Evolutionary conservation across 2,888 invertebrate genomes (phyloP).

Genomic region (Netelia virgata): DNA sequence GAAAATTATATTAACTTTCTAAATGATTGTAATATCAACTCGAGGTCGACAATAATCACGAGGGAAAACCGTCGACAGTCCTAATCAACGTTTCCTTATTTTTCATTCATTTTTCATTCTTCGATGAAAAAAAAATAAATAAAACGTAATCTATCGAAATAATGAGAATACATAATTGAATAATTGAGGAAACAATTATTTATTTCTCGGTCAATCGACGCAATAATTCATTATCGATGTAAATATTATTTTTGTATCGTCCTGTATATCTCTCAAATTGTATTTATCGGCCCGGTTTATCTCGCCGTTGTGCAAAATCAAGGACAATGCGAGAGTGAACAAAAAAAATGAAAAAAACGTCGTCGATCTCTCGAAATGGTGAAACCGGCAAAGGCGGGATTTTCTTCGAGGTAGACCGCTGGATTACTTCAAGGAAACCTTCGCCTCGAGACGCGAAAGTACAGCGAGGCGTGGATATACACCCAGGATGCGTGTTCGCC

Average conservation of each 20-base stretch:
- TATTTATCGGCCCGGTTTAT: not conserved
- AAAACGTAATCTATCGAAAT: too few species aligned
- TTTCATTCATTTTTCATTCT: too few species aligned
- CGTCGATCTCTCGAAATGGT: conserved; percentile 43
- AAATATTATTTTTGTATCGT: not conserved
- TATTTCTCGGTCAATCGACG: too few species aligned
- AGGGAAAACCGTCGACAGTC: not conserved
- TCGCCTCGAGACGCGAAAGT: conserved; percentile 41
- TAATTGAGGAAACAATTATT: too few species aligned
- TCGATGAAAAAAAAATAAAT: too few species aligned
- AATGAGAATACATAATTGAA: too few species aligned
- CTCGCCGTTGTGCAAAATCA: conserved; percentile 13
- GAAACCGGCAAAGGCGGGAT: conserved; percentile 10
- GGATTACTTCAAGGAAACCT: conserved; percentile 54
- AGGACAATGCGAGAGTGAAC: conserved; percentile 33
- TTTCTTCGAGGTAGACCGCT: conserved; percentile 23
- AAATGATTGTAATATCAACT: not conserved
- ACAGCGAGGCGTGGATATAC: conserved; percentile 1
- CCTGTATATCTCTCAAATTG: too few species aligned
- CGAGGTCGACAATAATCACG: not conserved
- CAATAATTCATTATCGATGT: too few species aligned
- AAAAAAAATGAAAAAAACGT: not conserved
- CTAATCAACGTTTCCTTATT: too few species aligned
- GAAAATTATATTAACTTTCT: conserved; percentile 1
- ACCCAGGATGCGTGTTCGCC: not conserved